Evolutionary conservation across 2,888 invertebrate species (phyloP).

Genomic region (Drosophila algonquin): DNA sequence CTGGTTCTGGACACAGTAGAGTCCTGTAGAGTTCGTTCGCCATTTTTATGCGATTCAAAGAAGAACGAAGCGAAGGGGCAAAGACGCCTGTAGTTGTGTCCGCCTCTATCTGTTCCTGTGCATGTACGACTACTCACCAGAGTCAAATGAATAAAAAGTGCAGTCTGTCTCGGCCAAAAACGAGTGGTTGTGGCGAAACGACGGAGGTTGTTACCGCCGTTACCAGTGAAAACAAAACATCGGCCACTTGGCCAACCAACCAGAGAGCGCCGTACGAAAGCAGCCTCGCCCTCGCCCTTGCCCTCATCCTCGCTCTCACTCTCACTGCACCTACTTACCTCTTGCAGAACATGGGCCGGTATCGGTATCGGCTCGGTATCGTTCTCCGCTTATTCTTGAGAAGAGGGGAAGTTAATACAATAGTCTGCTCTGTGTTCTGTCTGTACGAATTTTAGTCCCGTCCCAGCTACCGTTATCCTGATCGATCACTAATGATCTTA

Average conservation of each 20-base stretch:
- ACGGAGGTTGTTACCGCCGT: conserved; percentile 33
- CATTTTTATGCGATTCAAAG: conserved; percentile 50
- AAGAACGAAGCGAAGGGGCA: conserved; percentile 17
- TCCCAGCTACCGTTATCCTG: too few relatives aligned
- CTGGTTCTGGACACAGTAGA: conserved; percentile 39
- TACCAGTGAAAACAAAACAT: conserved; percentile 15
- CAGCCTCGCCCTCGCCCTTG: not conserved
- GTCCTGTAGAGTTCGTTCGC: conserved; percentile 30
- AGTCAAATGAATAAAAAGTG: conserved; percentile 62
- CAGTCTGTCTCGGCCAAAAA: conserved; percentile 51
- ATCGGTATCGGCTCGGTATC: too few relatives aligned
- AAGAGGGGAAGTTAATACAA: too few relatives aligned
- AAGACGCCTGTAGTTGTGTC: conserved; percentile 16
- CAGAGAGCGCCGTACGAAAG: conserved; percentile 53
- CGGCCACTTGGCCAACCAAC: conserved; percentile 57
- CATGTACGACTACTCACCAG: conserved; percentile 2
- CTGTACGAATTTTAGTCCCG: too few relatives aligned
- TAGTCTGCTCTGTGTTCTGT: too few relatives aligned
- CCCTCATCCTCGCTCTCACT: conserved; percentile 6
- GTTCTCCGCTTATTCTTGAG: too few relatives aligned
- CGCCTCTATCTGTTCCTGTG: conserved; percentile 13
- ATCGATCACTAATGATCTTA: too few relatives aligned
- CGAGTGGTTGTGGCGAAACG: conserved; percentile 53
- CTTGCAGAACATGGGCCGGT: too few relatives aligned
- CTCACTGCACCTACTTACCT: conserved; percentile 8